A percentile compares a stretch with the other conserved stretches of the same genome.
Conservation (phyloP, 2,797 vertebrate genomes). For the Esox masquinongy region DNA sequence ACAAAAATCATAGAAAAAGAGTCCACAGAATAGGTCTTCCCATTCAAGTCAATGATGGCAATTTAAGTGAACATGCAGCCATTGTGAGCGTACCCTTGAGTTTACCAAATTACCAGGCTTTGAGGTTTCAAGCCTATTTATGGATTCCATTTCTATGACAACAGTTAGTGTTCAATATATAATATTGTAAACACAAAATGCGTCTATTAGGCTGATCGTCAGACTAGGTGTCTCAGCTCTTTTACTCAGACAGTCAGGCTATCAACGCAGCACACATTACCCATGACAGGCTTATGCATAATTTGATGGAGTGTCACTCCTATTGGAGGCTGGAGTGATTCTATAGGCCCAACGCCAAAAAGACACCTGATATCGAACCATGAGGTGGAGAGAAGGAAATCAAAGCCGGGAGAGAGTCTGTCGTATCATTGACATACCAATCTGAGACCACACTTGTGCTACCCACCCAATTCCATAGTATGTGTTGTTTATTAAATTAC, state of each 20-base stretch:
- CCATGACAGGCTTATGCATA: conserved; percentile 7
- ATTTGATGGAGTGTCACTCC: conserved; percentile 16
- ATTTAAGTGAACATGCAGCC: not conserved
- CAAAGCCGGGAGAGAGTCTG: not conserved
- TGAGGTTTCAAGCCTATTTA: not conserved
- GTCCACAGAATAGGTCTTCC: not conserved
- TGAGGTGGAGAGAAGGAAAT: not conserved
- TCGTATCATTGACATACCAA: not conserved
- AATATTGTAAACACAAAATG: not conserved
- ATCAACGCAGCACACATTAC: not conserved
- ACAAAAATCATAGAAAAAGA: not conserved
- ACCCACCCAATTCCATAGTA: not conserved
- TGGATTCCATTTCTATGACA: not conserved
- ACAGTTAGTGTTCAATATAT: not conserved
- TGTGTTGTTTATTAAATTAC: not conserved
- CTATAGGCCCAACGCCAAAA: not conserved
- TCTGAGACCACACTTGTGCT: not conserved
- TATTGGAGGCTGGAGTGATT: not conserved
- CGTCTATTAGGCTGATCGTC: not conserved
- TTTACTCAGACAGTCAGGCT: not conserved
- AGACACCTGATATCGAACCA: not conserved
- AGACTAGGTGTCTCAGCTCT: conserved; percentile 1
- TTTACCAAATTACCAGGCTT: not conserved
- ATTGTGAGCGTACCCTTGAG: not conserved
- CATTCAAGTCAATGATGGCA: not conserved